Percentiles rank a stretch among this genome's conserved stretches.
Evolutionary conservation across 2,113 vertebrate species (phyloP).

Genomic region (Calonectris borealis): DNA sequence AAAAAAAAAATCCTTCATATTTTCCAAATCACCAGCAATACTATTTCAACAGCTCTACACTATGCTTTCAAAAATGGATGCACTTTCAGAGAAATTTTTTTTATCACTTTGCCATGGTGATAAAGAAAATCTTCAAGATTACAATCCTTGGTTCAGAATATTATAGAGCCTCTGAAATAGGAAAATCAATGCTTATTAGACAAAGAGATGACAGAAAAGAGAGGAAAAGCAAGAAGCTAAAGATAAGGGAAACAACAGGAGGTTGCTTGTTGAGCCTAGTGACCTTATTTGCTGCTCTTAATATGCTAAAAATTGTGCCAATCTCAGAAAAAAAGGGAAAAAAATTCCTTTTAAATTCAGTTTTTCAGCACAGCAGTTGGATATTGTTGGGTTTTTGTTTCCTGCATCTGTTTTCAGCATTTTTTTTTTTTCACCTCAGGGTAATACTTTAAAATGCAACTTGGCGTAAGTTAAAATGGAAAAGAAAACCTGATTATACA

Average conservation of each 20-base stretch:
- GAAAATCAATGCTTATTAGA: constrained; percentile 67
- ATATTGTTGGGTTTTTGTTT: neutral
- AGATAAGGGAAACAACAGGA: constrained; percentile 48
- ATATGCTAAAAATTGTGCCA: constrained; percentile 49
- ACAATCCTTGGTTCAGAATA: constrained; percentile 51
- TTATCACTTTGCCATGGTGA: constrained; percentile 35
- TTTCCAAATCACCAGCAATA: neutral
- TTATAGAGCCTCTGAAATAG: constrained; percentile 57
- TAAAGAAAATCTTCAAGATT: constrained; percentile 60
- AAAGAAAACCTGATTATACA: constrained; percentile 4
- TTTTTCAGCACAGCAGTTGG: neutral
- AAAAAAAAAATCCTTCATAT: neutral
- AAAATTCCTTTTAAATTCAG: constrained; percentile 11
- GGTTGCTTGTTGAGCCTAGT: constrained; percentile 34
- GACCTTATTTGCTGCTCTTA: constrained; percentile 59
- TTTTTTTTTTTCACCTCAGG: constrained; percentile 28
- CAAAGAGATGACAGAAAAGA: constrained; percentile 29
- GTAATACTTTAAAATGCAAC: constrained; percentile 55
- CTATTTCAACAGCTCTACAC: neutral
- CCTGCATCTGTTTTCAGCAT: neutral
- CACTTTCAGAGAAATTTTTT: constrained; percentile 1
- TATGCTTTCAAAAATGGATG: constrained; percentile 12
- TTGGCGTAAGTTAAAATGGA: constrained; percentile 37
- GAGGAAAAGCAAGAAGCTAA: constrained; percentile 25
- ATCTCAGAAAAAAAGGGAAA: neutral